These are phyloP conservation scores for Lepidothrix coronata DNA, from an alignment of 2,113 vertebrate species.

Conservation along the genomic window DNA sequence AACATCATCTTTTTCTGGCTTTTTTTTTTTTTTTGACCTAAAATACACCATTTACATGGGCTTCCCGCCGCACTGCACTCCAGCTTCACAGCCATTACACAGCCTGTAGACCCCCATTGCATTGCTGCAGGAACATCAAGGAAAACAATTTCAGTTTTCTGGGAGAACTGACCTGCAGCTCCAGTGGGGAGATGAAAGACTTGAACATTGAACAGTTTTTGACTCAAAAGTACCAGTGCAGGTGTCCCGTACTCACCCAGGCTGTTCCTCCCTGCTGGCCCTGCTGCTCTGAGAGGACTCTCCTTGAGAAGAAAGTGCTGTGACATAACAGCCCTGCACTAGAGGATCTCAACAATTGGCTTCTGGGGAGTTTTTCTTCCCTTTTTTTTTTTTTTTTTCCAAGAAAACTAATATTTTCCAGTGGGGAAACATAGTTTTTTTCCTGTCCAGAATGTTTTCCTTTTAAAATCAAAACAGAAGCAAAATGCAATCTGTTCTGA, in stretches of 20 bases:
- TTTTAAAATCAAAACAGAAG: conserved; percentile 6
- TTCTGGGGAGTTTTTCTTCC: background rate
- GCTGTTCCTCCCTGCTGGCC: background rate
- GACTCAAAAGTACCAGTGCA: rapidly evolving
- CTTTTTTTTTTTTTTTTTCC: no score
- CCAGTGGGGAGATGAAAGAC: background rate
- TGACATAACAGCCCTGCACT: background rate
- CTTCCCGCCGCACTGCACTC: rapidly evolving
- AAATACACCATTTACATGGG: rapidly evolving
- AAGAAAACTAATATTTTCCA: background rate
- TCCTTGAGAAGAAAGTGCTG: rapidly evolving
- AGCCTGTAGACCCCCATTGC: background rate
- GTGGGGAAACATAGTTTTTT: background rate
- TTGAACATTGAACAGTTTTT: background rate
- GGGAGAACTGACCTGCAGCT: background rate
- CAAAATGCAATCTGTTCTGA: conserved; percentile 6
- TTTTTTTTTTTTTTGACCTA: background rate
- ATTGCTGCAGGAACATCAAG: background rate
- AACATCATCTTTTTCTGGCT: background rate
- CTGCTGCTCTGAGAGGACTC: rapidly evolving
- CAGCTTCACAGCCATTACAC: rapidly evolving
- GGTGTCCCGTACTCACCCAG: rapidly evolving
- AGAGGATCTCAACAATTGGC: background rate
- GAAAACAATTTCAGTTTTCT: background rate
- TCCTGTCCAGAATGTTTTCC: background rate